Base-by-base conservation (phyloP, 1,140 invertebrate species). In the Meloidogyne chitwoodi region DNA sequence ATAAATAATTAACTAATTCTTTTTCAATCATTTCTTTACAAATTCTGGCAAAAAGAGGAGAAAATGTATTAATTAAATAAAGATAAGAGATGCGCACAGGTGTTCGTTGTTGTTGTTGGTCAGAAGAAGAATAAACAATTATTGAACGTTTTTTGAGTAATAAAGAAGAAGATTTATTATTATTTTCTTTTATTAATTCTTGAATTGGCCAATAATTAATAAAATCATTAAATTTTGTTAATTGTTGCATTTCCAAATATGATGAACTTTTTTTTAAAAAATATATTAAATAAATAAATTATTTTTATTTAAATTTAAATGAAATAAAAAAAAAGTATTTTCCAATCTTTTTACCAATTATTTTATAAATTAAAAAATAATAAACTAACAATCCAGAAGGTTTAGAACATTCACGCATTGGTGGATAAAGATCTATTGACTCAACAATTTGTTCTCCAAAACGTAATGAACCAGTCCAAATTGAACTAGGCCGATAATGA, bases 51-150 rank as follows among this genome's bases (percentile, higher is more conserved):
- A 73, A 73, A 19, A 73, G 29, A 38, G 70, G 70, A 24, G 70
- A 73, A n/a, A 73, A 73, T 48, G 70, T 73, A 63, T 73, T 73
- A 24, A 56, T 62, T 34, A 73, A 34, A 56, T 27, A 73, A 22
- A 73, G 34, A 63, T 73, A 73, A 31, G 70, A 73, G 2, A 63
- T 63, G 56, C 24, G 24, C 56, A 73, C n/a, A 29, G 70, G 70
- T 6, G 24, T 62, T n/a, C n/a, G 48, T 56, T 38, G 34, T 56
- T 56, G 3, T 56, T 56, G 12, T n/a, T 48, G 6, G 14, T 56
- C 12, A 19, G 14, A 16, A 48, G 44, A n/a, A n/a, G 48, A 56
- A 56, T n/a, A 56, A 56, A 56, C n/a, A 56, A 56, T 56, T 56
- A 56, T 56, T 56, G 48, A 56, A 56, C 48, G 48, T 56, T 56